A percentile compares a stretch with the other conserved stretches of the same genome.
phyloP scores from a whole-genome alignment of 1,140 invertebrate species.

The Hyphantria cunea region DNA sequence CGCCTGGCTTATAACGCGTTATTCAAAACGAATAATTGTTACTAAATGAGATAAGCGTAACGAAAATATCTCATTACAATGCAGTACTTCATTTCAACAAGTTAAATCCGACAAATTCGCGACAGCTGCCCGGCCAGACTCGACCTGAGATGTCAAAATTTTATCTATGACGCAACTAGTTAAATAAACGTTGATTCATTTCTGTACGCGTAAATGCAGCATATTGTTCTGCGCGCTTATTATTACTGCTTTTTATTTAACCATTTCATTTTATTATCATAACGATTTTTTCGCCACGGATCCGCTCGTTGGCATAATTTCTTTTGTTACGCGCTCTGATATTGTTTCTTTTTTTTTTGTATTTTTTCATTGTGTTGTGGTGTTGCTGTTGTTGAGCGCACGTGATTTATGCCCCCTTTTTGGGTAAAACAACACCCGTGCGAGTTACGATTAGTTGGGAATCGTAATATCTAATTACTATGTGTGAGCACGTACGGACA shows the following conservation, averaged over 20 bases:
- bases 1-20: conserved; percentile 12
- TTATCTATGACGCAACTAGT: conserved; percentile 62
- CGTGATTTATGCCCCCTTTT: conserved; percentile 78
- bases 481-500: conserved; percentile 75
- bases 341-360: conserved; percentile 74
- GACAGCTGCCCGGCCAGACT: conserved; percentile 62
- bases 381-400: conserved; percentile 57
- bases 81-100: conserved; percentile 65
- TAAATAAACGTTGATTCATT: conserved; percentile 75
- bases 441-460: conserved; percentile 75
- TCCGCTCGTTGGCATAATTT: conserved; percentile 72
- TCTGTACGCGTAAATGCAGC: conserved; percentile 58
- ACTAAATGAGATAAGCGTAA: conserved; percentile 1
- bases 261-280: conserved; percentile 79
- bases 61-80: conserved; percentile 73
- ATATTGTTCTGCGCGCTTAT: conserved; percentile 74
- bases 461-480: conserved; percentile 81
- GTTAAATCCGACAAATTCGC: conserved; percentile 67
- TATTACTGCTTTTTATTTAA: conserved; percentile 75
- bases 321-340: conserved; percentile 74
- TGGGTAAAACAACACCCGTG: conserved; percentile 77
- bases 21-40: conserved; percentile 5
- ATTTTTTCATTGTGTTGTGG: conserved; percentile 68
- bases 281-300: conserved; percentile 74
- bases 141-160: conserved; percentile 63